Percentiles rank a stretch among this genome's conserved stretches.
Conservation (phyloP, 2,113 vertebrate species). For the Nansenia antarctica region DNA sequence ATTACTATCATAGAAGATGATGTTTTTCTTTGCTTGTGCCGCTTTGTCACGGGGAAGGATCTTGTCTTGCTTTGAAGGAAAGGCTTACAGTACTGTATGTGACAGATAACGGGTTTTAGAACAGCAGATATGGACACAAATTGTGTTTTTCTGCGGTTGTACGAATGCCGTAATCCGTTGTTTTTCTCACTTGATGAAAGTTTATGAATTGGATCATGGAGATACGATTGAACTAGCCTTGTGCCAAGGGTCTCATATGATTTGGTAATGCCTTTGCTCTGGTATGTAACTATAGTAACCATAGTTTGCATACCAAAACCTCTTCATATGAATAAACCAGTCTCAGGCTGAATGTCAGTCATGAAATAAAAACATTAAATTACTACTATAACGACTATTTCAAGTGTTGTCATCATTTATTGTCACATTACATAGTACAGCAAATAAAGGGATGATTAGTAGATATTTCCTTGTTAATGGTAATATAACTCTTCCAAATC, state of each 20-base stretch:
- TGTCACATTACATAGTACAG: conserved; percentile 14
- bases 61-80: conserved; percentile 14
- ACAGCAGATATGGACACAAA: not conserved
- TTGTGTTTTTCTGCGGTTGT: not conserved
- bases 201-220: not conserved
- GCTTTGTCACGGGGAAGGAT: conserved; percentile 23
- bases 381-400: conserved; percentile 1
- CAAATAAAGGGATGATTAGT: not conserved
- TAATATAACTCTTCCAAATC: conserved; percentile 20
- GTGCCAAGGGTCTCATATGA: too few species aligned
- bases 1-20: conserved; percentile 3
- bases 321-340: not conserved
- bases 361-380: conserved; percentile 19
- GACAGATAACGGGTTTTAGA: conserved; percentile 1
- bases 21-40: conserved; percentile 23
- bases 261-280: too few species aligned
- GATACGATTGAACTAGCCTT: not conserved
- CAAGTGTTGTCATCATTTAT: conserved; percentile 28
- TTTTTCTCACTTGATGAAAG: not conserved
- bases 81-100: not conserved
- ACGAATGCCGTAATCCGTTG: not conserved
- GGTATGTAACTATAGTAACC: too few species aligned
- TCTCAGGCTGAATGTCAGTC: conserved; percentile 9
- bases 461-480: not conserved
- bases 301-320: conserved; percentile 5